A percentile compares a stretch with the other conserved stretches of the same genome.
phyloP scores from a whole-genome alignment of 2,113 vertebrate genomes.

The Amphiprion ocellaris region DNA sequence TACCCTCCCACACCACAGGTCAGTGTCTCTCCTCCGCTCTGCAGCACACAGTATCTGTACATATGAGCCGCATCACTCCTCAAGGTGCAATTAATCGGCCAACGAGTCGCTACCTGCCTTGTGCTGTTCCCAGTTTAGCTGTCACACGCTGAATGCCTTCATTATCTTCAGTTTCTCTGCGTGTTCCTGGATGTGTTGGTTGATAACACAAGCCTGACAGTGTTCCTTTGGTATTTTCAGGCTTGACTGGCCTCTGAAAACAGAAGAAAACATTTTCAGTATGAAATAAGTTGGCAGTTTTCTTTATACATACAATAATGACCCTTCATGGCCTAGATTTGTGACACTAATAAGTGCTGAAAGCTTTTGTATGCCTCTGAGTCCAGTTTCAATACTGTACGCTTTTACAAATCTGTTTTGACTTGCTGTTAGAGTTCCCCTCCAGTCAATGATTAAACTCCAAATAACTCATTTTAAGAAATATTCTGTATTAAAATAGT shows the following conservation, averaged over 20 bases:
- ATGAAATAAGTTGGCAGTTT: too few relatives aligned
- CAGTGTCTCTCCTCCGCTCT: conserved; percentile 14
- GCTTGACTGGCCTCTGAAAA: not conserved
- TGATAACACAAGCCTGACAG: not conserved
- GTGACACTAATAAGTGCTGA: too few relatives aligned
- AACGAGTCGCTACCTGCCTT: conserved; percentile 50
- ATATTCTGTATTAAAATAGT: too few relatives aligned
- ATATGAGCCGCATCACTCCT: conserved; percentile 50
- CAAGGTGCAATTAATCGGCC: conserved; percentile 54
- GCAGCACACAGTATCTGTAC: not conserved
- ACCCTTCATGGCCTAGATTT: too few relatives aligned
- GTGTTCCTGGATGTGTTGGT: conserved; percentile 1
- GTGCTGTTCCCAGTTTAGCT: conserved; percentile 44
- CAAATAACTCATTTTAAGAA: too few relatives aligned
- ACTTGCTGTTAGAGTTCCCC: not conserved
- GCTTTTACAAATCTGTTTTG: not conserved
- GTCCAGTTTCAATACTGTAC: not conserved
- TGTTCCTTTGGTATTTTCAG: conserved; percentile 1
- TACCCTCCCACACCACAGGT: conserved; percentile 12
- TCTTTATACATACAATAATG: too few relatives aligned
- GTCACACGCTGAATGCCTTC: conserved; percentile 64
- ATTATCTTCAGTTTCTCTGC: conserved; percentile 41
- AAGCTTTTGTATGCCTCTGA: not conserved
- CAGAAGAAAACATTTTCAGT: not conserved
- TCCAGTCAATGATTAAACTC: too few relatives aligned